Base-by-base conservation (phyloP, 2,113 vertebrate species). In the Henicopernis longicauda region DNA sequence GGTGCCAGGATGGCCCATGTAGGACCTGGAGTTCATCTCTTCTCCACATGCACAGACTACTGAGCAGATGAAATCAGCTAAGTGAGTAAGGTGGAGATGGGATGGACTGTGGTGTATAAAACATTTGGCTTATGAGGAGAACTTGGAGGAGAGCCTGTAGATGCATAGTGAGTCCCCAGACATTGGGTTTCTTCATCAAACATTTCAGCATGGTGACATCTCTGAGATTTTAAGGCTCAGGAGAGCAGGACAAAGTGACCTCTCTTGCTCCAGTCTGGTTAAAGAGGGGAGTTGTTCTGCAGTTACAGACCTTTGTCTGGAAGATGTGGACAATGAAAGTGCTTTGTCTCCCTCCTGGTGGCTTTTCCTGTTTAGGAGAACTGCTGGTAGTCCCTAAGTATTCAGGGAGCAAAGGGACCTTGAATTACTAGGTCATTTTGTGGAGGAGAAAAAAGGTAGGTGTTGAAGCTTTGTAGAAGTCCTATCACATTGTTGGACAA, bases 91-190 rank as follows among this genome's bases (percentile, higher is more conserved):
- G 65, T 45, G 42, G 55, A 55, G 32, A 23, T 70, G 50, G 21
- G 34, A 36, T 69, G 32, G 10, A 11, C 38, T 50, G 13, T 74
- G 61, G 16, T 31, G 74, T 66, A 3, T 18, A 18, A 77, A 86
- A 58, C 23, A n/a, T 13, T 31, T 34, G 52, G 32, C 14, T 72
- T 58, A 20, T 11, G 11, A 84, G 55, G 49, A 50, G 11, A 29
- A 16, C 58, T 16, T 38, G 54, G 47, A 70, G 50, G 10, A 38
- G 66, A 79, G 23, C 9, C 19, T n/a, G 18, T 10, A n/a, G 26
- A 7, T 42, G 16, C 17, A 6, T 14, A 44, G 14, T 0, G 0
- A 52, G 59, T 25, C 21, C 38, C 8, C 38, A 45, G 36, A 27
- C 10, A 13, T 63, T 31, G 25, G 10, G 16, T 50, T 81, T 71